A percentile compares a stretch with the other conserved stretches of the same genome.
phyloP scores from a whole-genome alignment of 2,888 invertebrate genomes.

The Copidosoma aretas region DNA sequence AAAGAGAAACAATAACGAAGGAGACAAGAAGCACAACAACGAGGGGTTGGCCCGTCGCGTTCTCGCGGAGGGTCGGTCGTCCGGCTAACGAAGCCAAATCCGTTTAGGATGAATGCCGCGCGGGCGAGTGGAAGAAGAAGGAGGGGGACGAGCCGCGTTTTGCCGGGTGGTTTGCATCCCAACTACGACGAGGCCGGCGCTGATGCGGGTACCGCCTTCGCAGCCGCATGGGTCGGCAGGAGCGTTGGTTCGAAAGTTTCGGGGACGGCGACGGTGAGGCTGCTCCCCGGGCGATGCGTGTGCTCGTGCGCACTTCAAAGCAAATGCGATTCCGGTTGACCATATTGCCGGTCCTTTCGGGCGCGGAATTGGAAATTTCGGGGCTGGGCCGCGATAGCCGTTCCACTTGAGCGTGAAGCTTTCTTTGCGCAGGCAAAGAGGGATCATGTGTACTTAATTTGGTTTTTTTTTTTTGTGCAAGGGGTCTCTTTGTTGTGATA shows the following conservation, averaged over 20 bases:
- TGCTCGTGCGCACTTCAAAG: conserved; percentile 1
- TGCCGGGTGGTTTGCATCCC: conserved; percentile 58
- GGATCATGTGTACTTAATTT: neutral
- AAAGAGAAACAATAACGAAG: neutral
- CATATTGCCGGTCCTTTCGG: conserved; percentile 8
- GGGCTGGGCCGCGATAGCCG: neutral
- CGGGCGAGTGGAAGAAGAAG: conserved; percentile 44
- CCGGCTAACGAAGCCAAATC: conserved; percentile 61
- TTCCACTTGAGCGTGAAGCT: no score
- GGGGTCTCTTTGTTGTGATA: neutral
- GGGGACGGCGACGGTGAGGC: conserved; percentile 17
- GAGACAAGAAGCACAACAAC: neutral
- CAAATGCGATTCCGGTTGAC: neutral
- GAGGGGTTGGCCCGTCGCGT: conserved; percentile 39
- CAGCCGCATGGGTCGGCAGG: conserved; percentile 9
- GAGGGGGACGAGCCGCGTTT: conserved; percentile 44
- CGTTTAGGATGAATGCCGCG: conserved; percentile 59
- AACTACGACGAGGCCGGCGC: no score
- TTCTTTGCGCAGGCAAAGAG: no score
- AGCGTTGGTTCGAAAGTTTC: conserved; percentile 42
- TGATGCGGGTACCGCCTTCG: conserved; percentile 47
- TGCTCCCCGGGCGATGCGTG: neutral
- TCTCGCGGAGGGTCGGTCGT: conserved; percentile 45
- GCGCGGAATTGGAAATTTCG: conserved; percentile 20
- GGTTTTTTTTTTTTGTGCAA: neutral